Percentiles rank a stretch among this genome's conserved stretches.
phyloP scores from a whole-genome alignment of 2,113 vertebrate genomes.

The Trematocara stigmaticum region DNA sequence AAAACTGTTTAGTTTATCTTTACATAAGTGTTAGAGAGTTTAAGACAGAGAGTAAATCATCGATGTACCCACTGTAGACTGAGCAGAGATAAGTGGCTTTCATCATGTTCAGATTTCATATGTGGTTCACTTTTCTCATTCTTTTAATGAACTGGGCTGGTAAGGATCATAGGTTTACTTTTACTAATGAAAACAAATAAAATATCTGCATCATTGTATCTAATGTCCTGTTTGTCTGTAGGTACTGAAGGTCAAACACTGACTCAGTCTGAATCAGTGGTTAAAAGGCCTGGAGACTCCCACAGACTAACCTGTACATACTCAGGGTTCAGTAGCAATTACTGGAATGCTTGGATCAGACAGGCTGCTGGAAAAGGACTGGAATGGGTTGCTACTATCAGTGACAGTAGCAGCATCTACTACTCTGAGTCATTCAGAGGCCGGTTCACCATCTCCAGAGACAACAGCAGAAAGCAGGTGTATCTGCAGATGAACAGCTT shows the following conservation, averaged over 20 bases:
- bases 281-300: not conserved
- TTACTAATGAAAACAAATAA: not conserved
- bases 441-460: no score
- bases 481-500: no score
- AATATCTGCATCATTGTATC: not conserved
- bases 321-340: not conserved
- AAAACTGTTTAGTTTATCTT: not conserved
- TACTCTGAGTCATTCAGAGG: no score
- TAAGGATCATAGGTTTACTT: accelerated
- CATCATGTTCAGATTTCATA: accelerated
- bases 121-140: accelerated
- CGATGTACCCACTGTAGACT: not conserved
- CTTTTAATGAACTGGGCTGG: not conserved
- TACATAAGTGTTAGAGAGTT: accelerated
- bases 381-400: no score
- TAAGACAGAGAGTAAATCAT: accelerated
- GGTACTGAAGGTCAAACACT: not conserved
- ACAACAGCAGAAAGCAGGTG: no score
- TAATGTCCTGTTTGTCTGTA: accelerated
- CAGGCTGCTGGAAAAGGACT: no score
- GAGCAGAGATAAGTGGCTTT: not conserved
- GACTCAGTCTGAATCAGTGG: not conserved
- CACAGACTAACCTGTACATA: not conserved
- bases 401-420: no score
- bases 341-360: no score